Percentiles rank a stretch among this genome's conserved stretches.
Evolutionary conservation across 2,888 invertebrate genomes (phyloP).

Genomic region (Caenorhabditis panamensis): DNA sequence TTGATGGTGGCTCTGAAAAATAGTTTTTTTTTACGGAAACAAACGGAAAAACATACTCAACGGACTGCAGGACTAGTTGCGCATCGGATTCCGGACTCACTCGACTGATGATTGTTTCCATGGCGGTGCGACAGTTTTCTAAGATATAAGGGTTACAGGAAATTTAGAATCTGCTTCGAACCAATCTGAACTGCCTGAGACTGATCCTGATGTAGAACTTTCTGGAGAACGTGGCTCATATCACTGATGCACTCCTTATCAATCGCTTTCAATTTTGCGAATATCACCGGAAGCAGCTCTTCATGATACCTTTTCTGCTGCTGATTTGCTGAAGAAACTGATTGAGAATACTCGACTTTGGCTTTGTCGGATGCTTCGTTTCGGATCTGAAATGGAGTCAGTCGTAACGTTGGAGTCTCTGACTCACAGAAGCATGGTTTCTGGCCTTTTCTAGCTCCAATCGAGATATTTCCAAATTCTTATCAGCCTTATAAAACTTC

Average conservation of each 20-base stretch:
- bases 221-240: slow-evolving; percentile 90
- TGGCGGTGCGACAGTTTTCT: slow-evolving; percentile 92
- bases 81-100: slow-evolving; percentile 93
- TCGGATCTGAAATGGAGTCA: slow-evolving; percentile 85
- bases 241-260: slow-evolving; percentile 96
- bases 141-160: no score
- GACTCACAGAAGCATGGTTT: slow-evolving; percentile 61
- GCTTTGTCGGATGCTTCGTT: slow-evolving; percentile 95
- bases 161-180: no score
- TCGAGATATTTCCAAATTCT: slow-evolving; percentile 93
- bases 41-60: slow-evolving; percentile 83
- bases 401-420: no score
- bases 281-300: slow-evolving; percentile 82
- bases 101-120: slow-evolving; percentile 91
- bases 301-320: slow-evolving; percentile 85
- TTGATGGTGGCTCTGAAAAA: slow-evolving; percentile 89
- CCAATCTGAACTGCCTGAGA: slow-evolving; percentile 38
- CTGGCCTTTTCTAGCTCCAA: slow-evolving; percentile 91
- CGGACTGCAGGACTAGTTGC: slow-evolving; percentile 91
- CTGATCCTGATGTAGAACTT: slow-evolving; percentile 49
- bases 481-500: slow-evolving; percentile 95
- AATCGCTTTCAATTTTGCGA: slow-evolving; percentile 84
- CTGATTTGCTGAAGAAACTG: slow-evolving; percentile 94
- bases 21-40: background rate
- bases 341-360: slow-evolving; percentile 96